Conservation (phyloP, 2,888 invertebrate species). For the Globia sparganii region DNA sequence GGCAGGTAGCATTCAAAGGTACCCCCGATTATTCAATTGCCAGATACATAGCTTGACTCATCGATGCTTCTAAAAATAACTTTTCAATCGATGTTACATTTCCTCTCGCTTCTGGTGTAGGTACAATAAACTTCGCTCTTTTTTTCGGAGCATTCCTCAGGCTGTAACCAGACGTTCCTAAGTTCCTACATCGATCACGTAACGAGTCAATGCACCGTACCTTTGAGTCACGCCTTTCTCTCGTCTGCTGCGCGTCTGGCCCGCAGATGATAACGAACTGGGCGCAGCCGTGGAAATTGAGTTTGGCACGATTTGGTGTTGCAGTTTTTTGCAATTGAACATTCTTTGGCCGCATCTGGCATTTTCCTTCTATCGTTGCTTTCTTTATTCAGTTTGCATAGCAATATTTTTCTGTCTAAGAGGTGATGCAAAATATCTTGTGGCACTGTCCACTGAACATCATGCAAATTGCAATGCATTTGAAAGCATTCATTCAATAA, state of each 20-base stretch:
- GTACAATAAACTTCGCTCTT: constrained; percentile 1
- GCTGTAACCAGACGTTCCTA: constrained; percentile 42
- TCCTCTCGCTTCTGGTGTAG: constrained; percentile 24
- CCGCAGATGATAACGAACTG: constrained; percentile 37
- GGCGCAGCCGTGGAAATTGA: constrained; percentile 31
- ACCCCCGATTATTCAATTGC: constrained; percentile 5
- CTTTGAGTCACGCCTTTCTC: constrained; percentile 84
- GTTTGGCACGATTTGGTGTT: constrained; percentile 14
- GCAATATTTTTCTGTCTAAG: neutral
- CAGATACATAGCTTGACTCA: constrained; percentile 6
- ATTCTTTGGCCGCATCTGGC: neutral
- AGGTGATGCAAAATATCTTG: neutral
- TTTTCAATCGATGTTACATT: constrained; percentile 22
- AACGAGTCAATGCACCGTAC: constrained; percentile 74
- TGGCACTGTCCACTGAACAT: neutral
- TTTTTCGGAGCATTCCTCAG: constrained; percentile 24
- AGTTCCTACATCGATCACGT: constrained; percentile 64
- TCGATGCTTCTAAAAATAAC: constrained; percentile 16
- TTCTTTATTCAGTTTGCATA: neutral
- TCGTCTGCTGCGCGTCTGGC: constrained; percentile 63
- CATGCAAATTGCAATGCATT: constrained; percentile 1
- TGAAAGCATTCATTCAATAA: neutral
- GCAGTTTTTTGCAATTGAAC: constrained; percentile 6
- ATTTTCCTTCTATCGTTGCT: neutral
- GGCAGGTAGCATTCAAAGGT: constrained; percentile 3